These are phyloP conservation scores for Aphelocoma californica DNA, from an alignment of 2,797 vertebrate species.

Conservation along the genomic window DNA sequence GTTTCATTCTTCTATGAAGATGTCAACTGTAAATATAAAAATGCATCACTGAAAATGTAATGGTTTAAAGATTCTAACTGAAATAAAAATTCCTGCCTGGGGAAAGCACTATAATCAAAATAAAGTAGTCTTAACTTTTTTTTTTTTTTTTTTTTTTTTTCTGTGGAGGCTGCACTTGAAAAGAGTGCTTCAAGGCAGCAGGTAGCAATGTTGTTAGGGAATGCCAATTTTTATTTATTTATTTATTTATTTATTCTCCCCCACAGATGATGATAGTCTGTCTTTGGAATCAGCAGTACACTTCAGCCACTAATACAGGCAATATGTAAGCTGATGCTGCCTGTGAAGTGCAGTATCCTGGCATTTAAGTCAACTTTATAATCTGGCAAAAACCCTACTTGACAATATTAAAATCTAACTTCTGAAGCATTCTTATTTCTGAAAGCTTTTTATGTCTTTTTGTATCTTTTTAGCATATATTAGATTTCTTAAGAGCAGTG, in stretches of 20 bases:
- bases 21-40: conserved; percentile 83
- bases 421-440: conserved; percentile 7
- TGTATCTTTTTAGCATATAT: conserved; percentile 12
- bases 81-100: conserved; percentile 78
- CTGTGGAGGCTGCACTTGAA: conserved; percentile 15
- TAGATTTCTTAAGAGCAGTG: not conserved
- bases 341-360: not conserved
- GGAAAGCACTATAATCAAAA: conserved; percentile 74
- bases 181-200: conserved; percentile 33
- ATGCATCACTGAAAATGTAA: conserved; percentile 78
- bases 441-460: conserved; percentile 32
- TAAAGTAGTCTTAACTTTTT: conserved; percentile 64
- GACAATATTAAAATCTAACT: not conserved
- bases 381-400: not conserved
- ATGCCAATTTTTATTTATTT: not conserved
- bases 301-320: not conserved
- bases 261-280: not conserved
- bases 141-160: not conserved
- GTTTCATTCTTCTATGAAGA: conserved; percentile 77
- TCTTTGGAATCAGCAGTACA: not conserved
- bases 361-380: conserved; percentile 46
- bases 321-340: not conserved
- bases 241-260: not conserved
- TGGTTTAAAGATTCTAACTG: conserved; percentile 74
- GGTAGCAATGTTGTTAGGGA: not conserved